phyloP scores from a whole-genome alignment of 1,140 invertebrate genomes.

The Ceratina japonica region DNA sequence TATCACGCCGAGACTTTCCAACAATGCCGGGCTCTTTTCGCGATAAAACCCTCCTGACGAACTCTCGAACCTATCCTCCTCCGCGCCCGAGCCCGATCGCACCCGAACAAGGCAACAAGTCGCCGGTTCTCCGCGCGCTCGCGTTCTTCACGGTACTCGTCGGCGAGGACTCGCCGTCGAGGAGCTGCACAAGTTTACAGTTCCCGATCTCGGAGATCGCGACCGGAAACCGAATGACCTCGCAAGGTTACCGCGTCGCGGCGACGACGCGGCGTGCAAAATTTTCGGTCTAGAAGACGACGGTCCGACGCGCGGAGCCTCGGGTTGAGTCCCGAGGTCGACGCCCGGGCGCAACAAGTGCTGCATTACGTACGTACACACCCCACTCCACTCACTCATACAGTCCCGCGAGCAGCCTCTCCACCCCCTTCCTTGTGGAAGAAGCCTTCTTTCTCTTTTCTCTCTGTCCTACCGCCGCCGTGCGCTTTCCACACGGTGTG shows the following conservation, averaged over 20 bases:
- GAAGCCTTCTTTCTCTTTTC: slow-evolving; percentile 28
- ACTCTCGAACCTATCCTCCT: background rate
- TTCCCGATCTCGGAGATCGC: background rate
- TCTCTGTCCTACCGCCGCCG: background rate
- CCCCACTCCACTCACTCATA: slow-evolving; percentile 41
- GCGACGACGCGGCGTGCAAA: slow-evolving; percentile 28
- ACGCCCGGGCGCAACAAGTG: slow-evolving; percentile 64
- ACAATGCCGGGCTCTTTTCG: slow-evolving; percentile 2
- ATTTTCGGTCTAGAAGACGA: slow-evolving; percentile 57
- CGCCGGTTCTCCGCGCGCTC: background rate
- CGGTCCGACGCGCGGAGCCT: slow-evolving; percentile 48
- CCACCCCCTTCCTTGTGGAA: slow-evolving; percentile 26
- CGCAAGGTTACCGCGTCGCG: slow-evolving; percentile 19
- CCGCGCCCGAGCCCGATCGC: background rate
- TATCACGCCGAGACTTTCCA: slow-evolving; percentile 17
- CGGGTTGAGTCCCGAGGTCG: slow-evolving; percentile 65
- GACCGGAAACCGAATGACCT: slow-evolving; percentile 31
- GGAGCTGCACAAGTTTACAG: background rate
- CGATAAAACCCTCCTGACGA: background rate
- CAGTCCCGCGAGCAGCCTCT: slow-evolving; percentile 32
- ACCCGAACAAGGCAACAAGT: background rate
- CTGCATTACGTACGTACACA: slow-evolving; percentile 67
- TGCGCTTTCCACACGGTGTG: slow-evolving; percentile 38
- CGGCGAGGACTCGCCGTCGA: background rate
- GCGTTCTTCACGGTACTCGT: background rate